Evolutionary conservation across 2,113 vertebrate genomes (phyloP).

Genomic region (Pedionomus torquatus): DNA sequence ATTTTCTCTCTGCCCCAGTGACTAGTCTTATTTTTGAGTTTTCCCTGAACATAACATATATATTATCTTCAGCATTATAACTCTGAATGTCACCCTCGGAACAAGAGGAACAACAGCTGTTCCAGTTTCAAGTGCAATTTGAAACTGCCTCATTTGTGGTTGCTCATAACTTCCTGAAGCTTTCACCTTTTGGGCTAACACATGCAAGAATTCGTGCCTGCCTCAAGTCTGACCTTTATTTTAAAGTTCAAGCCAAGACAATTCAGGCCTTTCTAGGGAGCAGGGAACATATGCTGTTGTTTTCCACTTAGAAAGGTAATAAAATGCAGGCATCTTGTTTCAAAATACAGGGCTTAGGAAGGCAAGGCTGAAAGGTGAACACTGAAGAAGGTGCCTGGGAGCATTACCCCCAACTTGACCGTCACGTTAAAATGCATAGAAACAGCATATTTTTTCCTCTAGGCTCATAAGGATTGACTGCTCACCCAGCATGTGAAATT

Average conservation of each 20-base stretch:
- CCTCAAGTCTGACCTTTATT: constrained; percentile 38
- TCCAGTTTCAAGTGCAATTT: constrained; percentile 8
- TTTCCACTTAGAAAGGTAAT: constrained; percentile 17
- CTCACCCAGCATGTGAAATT: constrained; percentile 35
- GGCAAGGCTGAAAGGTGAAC: constrained; percentile 9
- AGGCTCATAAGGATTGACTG: constrained; percentile 13
- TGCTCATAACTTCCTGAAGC: constrained; percentile 20
- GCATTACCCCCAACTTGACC: not conserved
- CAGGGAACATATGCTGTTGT: constrained; percentile 14
- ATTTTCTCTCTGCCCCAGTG: not conserved
- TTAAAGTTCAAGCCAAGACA: constrained; percentile 34
- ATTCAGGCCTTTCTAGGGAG: not conserved
- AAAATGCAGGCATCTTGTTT: not conserved
- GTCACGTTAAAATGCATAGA: not conserved
- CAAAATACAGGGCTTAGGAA: not conserved
- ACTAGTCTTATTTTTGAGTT: not conserved
- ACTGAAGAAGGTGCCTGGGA: not conserved
- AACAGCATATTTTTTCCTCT: not conserved
- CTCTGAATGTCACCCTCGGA: not conserved
- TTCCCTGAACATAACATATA: not conserved
- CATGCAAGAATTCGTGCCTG: not conserved
- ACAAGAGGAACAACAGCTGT: not conserved
- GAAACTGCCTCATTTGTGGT: not conserved
- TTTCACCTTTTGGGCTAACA: constrained; percentile 48
- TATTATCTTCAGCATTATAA: not conserved